phyloP scores from a whole-genome alignment of 2,113 vertebrate species.

The Trochalopteron elliotii region DNA sequence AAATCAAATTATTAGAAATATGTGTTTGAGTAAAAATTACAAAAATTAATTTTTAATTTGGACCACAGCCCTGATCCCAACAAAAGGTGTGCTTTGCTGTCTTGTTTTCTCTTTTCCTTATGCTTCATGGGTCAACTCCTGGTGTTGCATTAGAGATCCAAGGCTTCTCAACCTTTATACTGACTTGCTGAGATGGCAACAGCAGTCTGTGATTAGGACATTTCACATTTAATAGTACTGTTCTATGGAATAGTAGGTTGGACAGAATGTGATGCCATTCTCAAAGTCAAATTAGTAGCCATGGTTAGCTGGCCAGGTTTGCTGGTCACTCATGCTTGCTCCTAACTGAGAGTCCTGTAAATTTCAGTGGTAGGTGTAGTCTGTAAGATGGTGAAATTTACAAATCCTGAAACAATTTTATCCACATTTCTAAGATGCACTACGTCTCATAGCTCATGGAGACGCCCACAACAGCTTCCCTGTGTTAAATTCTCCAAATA shows the following conservation, averaged over 20 bases:
- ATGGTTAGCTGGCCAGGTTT: neutral
- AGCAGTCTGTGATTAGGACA: neutral
- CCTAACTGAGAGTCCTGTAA: neutral
- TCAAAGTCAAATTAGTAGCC: neutral
- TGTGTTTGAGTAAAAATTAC: neutral
- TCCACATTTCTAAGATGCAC: neutral
- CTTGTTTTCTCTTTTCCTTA: neutral
- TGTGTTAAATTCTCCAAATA: slow-evolving; percentile 27
- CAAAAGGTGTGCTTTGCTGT: neutral
- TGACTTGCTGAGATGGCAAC: neutral
- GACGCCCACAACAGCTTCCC: neutral
- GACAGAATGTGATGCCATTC: neutral
- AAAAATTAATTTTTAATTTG: neutral
- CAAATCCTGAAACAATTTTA: neutral
- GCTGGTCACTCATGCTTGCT: neutral
- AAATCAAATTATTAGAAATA: neutral
- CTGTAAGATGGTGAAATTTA: neutral
- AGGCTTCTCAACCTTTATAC: neutral
- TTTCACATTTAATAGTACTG: neutral
- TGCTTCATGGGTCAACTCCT: neutral
- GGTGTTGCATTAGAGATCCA: neutral
- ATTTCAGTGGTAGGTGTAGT: neutral
- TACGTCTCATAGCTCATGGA: neutral
- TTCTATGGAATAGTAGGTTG: neutral
- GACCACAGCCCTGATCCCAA: neutral